Conservation (phyloP, 2,113 vertebrate species). For the Podarcis raffonei region DNA sequence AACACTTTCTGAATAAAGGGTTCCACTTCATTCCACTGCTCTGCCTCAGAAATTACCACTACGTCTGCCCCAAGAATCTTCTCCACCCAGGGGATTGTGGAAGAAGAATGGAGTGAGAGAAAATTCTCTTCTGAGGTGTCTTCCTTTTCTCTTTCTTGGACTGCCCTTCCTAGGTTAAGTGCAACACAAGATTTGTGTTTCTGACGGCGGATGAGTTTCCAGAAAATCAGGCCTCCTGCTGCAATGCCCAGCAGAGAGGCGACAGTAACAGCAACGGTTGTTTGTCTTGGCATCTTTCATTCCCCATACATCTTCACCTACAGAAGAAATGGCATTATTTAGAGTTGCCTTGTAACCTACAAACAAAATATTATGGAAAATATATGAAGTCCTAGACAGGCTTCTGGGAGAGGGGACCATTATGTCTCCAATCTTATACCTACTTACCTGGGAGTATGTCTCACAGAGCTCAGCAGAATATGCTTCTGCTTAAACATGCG, state of each 20-base stretch:
- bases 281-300: conserved; percentile 83
- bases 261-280: conserved; percentile 79
- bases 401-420: neutral
- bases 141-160: conserved; percentile 51
- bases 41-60: conserved; percentile 81
- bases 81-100: conserved; percentile 67
- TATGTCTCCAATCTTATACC: neutral
- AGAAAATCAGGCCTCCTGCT: conserved; percentile 86
- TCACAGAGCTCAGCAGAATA: neutral
- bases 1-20: conserved; percentile 83
- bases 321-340: conserved; percentile 37
- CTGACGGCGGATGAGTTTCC: conserved; percentile 78
- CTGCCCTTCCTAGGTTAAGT: conserved; percentile 9
- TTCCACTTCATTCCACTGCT: conserved; percentile 86
- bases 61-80: conserved; percentile 79
- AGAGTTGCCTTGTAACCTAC: conserved; percentile 54
- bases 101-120: conserved; percentile 32
- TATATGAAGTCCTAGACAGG: neutral
- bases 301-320: conserved; percentile 31
- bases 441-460: neutral
- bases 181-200: conserved; percentile 47
- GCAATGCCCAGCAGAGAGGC: conserved; percentile 84
- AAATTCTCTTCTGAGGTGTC: conserved; percentile 54
- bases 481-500: neutral
- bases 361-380: conserved; percentile 55